A percentile compares a stretch with the other conserved stretches of the same genome.
These are phyloP conservation scores for Hemibagrus guttatus DNA, from an alignment of 2,797 vertebrate species.

Conservation along the genomic window DNA sequence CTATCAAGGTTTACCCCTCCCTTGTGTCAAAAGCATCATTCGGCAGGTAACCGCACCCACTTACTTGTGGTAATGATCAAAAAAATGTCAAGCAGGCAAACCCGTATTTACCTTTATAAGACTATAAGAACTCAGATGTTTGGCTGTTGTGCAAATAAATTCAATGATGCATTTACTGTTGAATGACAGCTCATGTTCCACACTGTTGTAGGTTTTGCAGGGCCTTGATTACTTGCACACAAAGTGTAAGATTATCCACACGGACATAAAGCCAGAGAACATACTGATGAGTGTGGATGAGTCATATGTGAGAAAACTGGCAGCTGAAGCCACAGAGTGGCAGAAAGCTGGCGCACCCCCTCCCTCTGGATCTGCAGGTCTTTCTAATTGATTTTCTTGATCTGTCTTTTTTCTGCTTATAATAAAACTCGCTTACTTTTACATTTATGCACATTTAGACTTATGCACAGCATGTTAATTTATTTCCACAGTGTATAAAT, in stretches of 20 bases:
- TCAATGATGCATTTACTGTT: not conserved
- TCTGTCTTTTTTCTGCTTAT: not conserved
- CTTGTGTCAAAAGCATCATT: conserved; percentile 96
- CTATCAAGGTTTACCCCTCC: conserved; percentile 94
- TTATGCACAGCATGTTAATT: not conserved
- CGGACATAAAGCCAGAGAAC: conserved; percentile 97
- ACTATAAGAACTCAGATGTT: not conserved
- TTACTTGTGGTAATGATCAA: not conserved
- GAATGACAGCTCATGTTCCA: not conserved
- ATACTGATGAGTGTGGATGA: conserved; percentile 93
- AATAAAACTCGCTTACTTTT: not conserved
- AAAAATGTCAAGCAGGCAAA: not conserved
- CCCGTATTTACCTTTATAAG: not conserved
- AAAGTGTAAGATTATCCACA: conserved; percentile 97
- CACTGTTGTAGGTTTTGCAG: conserved; percentile 84
- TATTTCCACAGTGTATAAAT: not conserved
- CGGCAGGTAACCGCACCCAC: conserved; percentile 81
- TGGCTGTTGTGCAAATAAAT: not conserved
- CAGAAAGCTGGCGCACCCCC: conserved; percentile 93
- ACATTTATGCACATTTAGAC: not conserved
- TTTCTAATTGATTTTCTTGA: not conserved
- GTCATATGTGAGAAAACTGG: conserved; percentile 88
- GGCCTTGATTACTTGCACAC: conserved; percentile 96
- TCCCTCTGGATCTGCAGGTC: conserved; percentile 96
- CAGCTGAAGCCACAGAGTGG: conserved; percentile 97